Evolutionary conservation across 2,888 invertebrate genomes (phyloP).

Genomic region (Lithodes maja): DNA sequence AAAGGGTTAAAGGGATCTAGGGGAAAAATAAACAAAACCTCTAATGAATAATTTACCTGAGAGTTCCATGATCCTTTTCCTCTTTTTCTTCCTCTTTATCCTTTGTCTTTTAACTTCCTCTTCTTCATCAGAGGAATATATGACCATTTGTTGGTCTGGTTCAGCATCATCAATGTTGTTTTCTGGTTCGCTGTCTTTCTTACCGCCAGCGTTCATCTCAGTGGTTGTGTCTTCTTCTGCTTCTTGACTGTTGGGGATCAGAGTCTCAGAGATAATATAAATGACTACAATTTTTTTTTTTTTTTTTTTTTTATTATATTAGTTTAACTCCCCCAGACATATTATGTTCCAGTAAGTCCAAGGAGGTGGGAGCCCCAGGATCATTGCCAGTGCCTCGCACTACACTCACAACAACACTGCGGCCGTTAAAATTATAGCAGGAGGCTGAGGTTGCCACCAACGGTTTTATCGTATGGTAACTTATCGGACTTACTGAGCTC

Average conservation of each 20-base stretch:
- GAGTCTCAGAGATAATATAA: too few species aligned
- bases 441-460: too few species aligned
- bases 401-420: too few species aligned
- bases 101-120: constrained; percentile 2
- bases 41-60: constrained; percentile 75
- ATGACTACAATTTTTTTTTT: too few species aligned
- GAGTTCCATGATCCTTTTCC: constrained; percentile 76
- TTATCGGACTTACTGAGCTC: too few species aligned
- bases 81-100: constrained; percentile 36
- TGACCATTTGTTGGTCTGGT: constrained; percentile 22
- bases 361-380: too few species aligned
- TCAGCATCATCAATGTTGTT: not conserved
- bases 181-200: not conserved
- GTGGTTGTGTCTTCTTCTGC: not conserved
- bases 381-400: too few species aligned
- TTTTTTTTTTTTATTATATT: too few species aligned
- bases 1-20: not conserved
- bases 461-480: too few species aligned
- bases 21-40: not conserved
- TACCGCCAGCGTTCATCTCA: not conserved
- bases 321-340: too few species aligned
- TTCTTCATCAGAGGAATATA: constrained; percentile 59
- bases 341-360: too few species aligned
- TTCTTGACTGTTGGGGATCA: not conserved
- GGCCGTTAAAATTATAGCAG: too few species aligned